These are phyloP conservation scores for Silurus aristotelis DNA, from an alignment of 2,797 vertebrate species.

Conservation along the genomic window DNA sequence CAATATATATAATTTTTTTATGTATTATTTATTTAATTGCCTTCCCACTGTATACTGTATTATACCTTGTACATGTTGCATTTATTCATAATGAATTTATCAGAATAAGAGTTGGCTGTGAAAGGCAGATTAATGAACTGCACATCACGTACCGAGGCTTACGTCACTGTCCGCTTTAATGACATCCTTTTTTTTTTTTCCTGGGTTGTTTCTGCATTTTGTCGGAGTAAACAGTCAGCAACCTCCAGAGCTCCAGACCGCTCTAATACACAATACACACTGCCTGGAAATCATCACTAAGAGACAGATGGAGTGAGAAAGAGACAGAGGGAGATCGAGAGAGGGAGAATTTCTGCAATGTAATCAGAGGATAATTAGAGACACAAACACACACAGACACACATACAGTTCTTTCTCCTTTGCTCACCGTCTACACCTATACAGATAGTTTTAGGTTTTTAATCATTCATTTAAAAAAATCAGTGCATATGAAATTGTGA, in stretches of 20 bases:
- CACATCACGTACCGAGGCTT: not conserved
- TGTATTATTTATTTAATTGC: no score
- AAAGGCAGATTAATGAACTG: not conserved
- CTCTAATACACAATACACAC: not conserved
- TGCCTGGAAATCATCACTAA: conserved; percentile 12
- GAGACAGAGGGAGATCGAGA: not conserved
- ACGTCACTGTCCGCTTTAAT: not conserved
- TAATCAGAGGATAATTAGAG: not conserved
- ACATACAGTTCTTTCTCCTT: not conserved
- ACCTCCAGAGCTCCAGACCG: not conserved
- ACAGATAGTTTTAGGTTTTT: not conserved
- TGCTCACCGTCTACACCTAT: not conserved
- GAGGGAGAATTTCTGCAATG: not conserved
- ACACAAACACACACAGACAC: not conserved
- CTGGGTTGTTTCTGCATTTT: not conserved
- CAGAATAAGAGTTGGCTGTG: not conserved
- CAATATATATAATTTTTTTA: no score
- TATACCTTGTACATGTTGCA: no score
- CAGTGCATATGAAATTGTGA: not conserved
- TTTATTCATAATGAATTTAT: not conserved
- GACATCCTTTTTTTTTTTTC: not conserved
- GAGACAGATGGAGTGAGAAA: conserved; percentile 21
- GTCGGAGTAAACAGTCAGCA: conserved; percentile 2
- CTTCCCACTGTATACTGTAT: no score
- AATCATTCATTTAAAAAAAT: not conserved